Evolutionary conservation across 2,888 invertebrate genomes (phyloP), one percentile per base, ranked within the genome.

Genomic region (Achlya flavicornis): DNA sequence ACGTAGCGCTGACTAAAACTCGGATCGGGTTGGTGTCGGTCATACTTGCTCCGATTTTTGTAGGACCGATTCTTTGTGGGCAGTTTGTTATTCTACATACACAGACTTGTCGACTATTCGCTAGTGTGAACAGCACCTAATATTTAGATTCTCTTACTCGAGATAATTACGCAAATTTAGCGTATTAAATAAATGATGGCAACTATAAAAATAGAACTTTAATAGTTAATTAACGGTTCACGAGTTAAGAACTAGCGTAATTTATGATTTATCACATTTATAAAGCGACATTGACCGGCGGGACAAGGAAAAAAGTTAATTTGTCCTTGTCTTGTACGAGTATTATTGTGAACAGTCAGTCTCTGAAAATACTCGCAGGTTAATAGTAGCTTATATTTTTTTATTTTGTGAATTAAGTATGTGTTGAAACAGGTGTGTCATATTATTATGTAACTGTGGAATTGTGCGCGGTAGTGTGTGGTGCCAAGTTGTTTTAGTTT

Each of bases 271-370:
- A 60, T 60, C 41, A 11, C 16, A 43, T 26, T 19, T 59, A 41
- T 26, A 35, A 6, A 12, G 19, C 60, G 60, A 26, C 60, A 43
- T 60, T 60, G 60, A 60, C 41, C 41, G 60, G n/a, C 11, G 7
- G 19, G 53, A 48, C 16, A 53, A 0, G 19, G 12, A 43, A 41
- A 43, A 60, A 41, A 41, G 19, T 41, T n/a, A 12, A 11, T 14
- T 53, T 53, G 53, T 60, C 41, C 60, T 41, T 41, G 59, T 26
- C 60, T 10, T 41, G 41, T 6, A 35, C 41, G 11, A 38, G 11
- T 19, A 41, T 41, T 60, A 60, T 43, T 11, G 11, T 14, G 3
- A 32, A n/a, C 12, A 1, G 60, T 19, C 60, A 41, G 60, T 53
- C 53, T 53, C 19, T 16, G 2, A 53, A 41, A 41, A 43, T 11